Evolutionary conservation across 2,888 invertebrate genomes (phyloP).

Genomic region (Brachylomia viminalis): DNA sequence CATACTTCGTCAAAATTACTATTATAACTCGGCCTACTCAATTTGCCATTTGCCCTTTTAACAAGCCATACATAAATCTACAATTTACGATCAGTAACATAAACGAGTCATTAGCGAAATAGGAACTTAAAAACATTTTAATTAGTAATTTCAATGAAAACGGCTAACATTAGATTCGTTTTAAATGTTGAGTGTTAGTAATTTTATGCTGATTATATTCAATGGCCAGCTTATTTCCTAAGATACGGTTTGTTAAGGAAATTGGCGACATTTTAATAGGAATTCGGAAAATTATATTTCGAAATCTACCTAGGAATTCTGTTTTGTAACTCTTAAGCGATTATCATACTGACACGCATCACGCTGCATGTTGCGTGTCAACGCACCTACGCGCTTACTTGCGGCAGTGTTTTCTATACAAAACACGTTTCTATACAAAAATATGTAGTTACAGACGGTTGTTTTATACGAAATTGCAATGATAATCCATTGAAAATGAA

Average conservation of each 20-base stretch:
- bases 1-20: background rate
- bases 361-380: too few species aligned
- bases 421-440: too few species aligned
- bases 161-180: slow-evolving; percentile 3
- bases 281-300: background rate
- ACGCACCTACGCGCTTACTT: too few species aligned
- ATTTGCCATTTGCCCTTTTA: slow-evolving; percentile 8
- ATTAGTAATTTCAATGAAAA: slow-evolving; percentile 33
- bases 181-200: slow-evolving; percentile 14
- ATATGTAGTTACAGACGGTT: background rate
- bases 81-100: background rate
- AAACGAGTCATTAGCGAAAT: background rate
- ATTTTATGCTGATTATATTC: slow-evolving; percentile 30
- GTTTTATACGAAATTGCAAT: background rate
- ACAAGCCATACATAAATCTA: background rate
- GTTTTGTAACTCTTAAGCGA: background rate
- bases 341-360: too few species aligned
- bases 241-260: background rate
- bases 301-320: background rate
- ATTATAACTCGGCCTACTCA: background rate
- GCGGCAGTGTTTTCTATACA: too few species aligned
- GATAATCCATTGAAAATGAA: background rate
- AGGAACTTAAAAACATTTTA: slow-evolving; percentile 14
- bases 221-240: slow-evolving; percentile 4
- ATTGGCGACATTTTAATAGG: background rate